These are phyloP conservation scores for Cylloceria caligata DNA, from an alignment of 2,888 invertebrate genomes.

Conservation along the genomic window DNA sequence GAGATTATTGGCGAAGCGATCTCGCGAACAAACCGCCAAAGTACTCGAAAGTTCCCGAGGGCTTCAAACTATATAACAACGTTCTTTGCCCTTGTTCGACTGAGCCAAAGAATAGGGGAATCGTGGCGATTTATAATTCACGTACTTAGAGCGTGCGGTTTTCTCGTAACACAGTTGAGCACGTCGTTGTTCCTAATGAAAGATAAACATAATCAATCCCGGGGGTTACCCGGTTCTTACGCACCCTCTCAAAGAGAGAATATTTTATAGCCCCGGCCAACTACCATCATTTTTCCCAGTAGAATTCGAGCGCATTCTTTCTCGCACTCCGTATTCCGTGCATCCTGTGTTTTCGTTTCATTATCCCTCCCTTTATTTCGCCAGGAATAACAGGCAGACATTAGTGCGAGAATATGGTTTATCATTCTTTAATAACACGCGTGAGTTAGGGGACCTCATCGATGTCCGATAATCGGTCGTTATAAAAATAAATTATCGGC, in stretches of 20 bases:
- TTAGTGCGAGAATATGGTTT: conserved; percentile 60
- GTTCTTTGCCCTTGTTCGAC: conserved; percentile 3
- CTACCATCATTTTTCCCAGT: conserved; percentile 76
- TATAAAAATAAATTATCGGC: conserved; percentile 36
- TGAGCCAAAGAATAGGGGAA: conserved; percentile 46
- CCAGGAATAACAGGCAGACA: conserved; percentile 47
- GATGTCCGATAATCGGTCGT: conserved; percentile 40
- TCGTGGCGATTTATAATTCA: conserved; percentile 79
- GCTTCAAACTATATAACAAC: conserved; percentile 18
- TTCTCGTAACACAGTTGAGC: conserved; percentile 61
- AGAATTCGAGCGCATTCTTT: conserved; percentile 38
- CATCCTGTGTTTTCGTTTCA: conserved; percentile 80
- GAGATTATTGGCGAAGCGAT: conserved; percentile 5
- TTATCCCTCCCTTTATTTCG: conserved; percentile 70
- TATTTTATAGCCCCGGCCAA: conserved; percentile 79
- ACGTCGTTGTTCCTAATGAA: conserved; percentile 81
- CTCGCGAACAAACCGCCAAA: background rate
- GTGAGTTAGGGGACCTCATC: conserved; percentile 28
- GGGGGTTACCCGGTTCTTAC: conserved; percentile 47
- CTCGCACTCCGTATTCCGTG: conserved; percentile 32
- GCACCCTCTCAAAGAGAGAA: conserved; percentile 78
- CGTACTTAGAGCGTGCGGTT: conserved; percentile 73
- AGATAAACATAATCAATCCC: conserved; percentile 84
- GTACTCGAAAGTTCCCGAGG: conserved; percentile 29
- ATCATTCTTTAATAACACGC: conserved; percentile 78